phyloP scores from a whole-genome alignment of 2,888 invertebrate species.

The Apamea sordens region DNA sequence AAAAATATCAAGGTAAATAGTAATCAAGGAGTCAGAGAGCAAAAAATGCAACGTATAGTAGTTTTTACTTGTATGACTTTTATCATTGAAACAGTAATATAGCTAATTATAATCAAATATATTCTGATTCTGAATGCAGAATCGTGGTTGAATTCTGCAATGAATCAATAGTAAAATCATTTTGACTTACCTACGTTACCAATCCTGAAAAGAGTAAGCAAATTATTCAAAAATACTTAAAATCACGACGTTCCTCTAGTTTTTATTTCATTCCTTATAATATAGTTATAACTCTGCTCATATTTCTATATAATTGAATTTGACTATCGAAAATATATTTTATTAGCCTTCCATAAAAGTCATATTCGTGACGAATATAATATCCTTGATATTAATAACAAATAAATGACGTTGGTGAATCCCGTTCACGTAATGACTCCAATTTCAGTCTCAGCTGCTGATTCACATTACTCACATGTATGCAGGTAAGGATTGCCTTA shows the following conservation, averaged over 20 bases:
- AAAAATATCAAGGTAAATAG: conserved; percentile 1
- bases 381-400: conserved; percentile 37
- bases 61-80: not conserved
- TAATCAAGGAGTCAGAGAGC: not conserved
- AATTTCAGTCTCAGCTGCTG: conserved; percentile 16
- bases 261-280: no score
- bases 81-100: not conserved
- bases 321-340: not conserved
- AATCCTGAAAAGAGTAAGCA: not conserved
- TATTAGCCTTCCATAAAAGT: not conserved
- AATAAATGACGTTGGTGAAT: conserved; percentile 20
- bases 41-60: not conserved
- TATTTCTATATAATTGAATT: not conserved
- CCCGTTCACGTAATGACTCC: conserved; percentile 8
- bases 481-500: not conserved
- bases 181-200: not conserved
- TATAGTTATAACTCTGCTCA: not conserved
- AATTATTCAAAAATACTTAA: not conserved
- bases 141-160: not conserved
- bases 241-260: not conserved
- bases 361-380: not conserved
- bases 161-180: not conserved
- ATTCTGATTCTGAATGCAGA: not conserved
- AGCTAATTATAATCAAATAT: not conserved
- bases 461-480: not conserved